Base-by-base conservation (phyloP, 2,113 vertebrate genomes). In the Xenopus borealis region DNA sequence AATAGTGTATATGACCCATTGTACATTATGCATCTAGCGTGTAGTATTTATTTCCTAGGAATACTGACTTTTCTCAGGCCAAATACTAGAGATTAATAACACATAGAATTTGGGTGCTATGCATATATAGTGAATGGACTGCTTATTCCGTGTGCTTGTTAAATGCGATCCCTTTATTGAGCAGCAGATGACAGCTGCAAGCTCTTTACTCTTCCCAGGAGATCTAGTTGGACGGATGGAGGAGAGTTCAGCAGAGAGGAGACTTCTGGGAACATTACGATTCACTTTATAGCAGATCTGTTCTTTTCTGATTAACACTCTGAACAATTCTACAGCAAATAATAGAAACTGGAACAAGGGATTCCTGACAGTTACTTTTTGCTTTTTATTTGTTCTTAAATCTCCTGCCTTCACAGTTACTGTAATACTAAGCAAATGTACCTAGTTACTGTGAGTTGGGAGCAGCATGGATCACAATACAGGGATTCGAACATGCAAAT, bases 211-310 rank as follows among this genome's bases (percentile, higher is more conserved):
- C 53, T 55, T 55, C 53, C 20, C 20, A 3, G 10, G 58, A 61
- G 18, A 61, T 8, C 9, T 18, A 20, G 58, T 61, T 20, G 27
- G 58, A 23, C 20, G 33, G 33, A 61, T 61, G 27, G 7, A 8
- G 13, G 55, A 27, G 58, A 61, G 12, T 61, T 19, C 12, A 16
- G 18, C 10, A 27, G 58, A 61, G 1, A 61, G 58, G 19, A 61
- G 58, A 27, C 58, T 23, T 61, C 58, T 61, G 58, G 58, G 58
- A 12, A 20, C 20, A 61, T 61, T 61, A 61, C 7, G 9, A 61
- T 61, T 23, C 58, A 23, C 58, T 61, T 61, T 61, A 61, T 61
- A 23, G 58, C 18, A 61, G 58, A 61, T 61, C 18, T 61, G 58
- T 61, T 18, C 58, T 27, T 19, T 20, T 61, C 58, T 61, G 18